These are phyloP conservation scores for Coelopa frigida DNA, from an alignment of 1,140 invertebrate genomes.

Conservation along the genomic window DNA sequence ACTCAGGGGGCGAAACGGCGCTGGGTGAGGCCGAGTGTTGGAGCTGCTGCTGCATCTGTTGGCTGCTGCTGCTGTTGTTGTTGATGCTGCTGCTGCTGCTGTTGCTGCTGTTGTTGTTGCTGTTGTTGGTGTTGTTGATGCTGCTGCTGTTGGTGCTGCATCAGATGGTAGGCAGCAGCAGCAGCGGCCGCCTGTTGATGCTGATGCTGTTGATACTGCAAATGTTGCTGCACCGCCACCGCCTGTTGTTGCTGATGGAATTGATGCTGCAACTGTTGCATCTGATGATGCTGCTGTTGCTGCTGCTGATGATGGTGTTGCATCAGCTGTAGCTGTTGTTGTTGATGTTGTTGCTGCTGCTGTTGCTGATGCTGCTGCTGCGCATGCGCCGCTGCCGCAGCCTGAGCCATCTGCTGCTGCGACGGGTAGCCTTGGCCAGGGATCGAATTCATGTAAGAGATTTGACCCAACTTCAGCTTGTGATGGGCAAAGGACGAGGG, in stretches of 20 bases:
- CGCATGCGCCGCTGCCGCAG: background rate
- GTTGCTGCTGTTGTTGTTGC: too few relatives aligned
- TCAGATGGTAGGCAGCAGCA: constrained; percentile 2
- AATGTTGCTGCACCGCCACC: constrained; percentile 1
- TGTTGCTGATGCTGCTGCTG: background rate
- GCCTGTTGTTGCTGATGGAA: background rate
- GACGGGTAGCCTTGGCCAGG: background rate
- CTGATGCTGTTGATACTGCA: constrained; percentile 1
- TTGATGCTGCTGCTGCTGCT: too few relatives aligned
- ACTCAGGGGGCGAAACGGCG: too few relatives aligned
- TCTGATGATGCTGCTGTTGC: constrained; percentile 26
- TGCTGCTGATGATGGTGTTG: constrained; percentile 36
- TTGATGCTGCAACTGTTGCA: too few relatives aligned
- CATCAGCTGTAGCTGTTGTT: constrained; percentile 30
- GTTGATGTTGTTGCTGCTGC: constrained; percentile 6
- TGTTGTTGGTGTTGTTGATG: too few relatives aligned
- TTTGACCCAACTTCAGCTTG: constrained; percentile 32
- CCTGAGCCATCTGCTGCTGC: background rate
- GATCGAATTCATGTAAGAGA: constrained; percentile 17
- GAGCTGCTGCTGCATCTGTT: too few relatives aligned
- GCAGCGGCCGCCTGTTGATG: constrained; percentile 7
- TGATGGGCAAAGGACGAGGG: constrained; percentile 33
- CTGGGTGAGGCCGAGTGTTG: too few relatives aligned
- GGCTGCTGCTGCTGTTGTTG: too few relatives aligned
- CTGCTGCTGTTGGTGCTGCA: background rate